Evolutionary conservation across 2,113 vertebrate species (phyloP).

Genomic region (Tupaia tana): DNA sequence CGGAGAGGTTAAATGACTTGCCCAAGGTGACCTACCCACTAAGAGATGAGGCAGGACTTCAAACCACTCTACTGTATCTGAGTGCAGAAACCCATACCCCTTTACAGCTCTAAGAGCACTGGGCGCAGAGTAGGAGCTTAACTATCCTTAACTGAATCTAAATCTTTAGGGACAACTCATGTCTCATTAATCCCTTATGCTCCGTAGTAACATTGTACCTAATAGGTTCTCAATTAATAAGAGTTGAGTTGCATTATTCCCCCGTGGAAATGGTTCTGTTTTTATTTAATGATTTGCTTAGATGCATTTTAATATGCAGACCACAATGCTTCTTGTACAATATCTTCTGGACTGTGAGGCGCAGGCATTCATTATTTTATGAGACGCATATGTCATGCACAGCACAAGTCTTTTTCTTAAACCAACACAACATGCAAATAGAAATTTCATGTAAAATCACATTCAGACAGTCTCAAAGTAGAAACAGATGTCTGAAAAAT

Average conservation of each 20-base stretch:
- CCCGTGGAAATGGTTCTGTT: slow-evolving; percentile 64
- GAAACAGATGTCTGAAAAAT: slow-evolving; percentile 88
- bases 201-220: background rate
- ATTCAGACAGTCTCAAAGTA: slow-evolving; percentile 85
- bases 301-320: slow-evolving; percentile 79
- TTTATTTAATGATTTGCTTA: slow-evolving; percentile 80
- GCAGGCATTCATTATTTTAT: slow-evolving; percentile 81
- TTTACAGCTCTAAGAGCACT: background rate
- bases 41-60: background rate
- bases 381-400: slow-evolving; percentile 80
- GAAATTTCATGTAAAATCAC: slow-evolving; percentile 86
- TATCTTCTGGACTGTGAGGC: slow-evolving; percentile 68
- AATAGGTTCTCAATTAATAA: slow-evolving; percentile 60
- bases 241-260: slow-evolving; percentile 10
- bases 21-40: background rate
- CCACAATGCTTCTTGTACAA: slow-evolving; percentile 61
- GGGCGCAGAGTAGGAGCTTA: background rate
- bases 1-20: background rate
- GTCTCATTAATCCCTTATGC: background rate
- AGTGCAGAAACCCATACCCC: background rate
- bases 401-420: slow-evolving; percentile 80
- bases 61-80: background rate
- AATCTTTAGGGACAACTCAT: background rate
- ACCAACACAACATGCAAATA: slow-evolving; percentile 87
- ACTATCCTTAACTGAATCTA: background rate